These are phyloP conservation scores for Anaspis maculata DNA, from an alignment of 2,888 invertebrate species.

Conservation along the genomic window DNA sequence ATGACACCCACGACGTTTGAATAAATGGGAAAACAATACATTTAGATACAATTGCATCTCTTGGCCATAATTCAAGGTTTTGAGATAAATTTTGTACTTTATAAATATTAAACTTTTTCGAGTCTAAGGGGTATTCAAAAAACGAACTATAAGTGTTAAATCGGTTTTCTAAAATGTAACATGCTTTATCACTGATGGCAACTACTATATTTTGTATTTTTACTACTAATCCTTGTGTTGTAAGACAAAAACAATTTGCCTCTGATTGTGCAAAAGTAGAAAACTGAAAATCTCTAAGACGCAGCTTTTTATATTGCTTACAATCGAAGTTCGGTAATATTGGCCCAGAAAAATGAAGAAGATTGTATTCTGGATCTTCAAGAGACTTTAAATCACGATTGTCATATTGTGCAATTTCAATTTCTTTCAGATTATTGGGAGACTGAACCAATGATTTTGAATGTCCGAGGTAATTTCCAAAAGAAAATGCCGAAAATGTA, in stretches of 20 bases:
- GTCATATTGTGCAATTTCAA: neutral
- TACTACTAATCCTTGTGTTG: neutral
- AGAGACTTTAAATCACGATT: no score
- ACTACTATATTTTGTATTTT: constrained; percentile 5
- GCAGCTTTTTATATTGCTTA: constrained; percentile 3
- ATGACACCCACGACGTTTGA: neutral
- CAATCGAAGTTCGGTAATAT: neutral
- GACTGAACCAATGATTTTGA: constrained; percentile 7
- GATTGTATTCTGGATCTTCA: neutral
- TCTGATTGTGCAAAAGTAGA: neutral
- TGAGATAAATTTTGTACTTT: neutral
- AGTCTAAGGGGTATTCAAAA: constrained; percentile 1
- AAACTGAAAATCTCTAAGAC: neutral
- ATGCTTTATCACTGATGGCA: neutral
- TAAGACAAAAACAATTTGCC: constrained; percentile 3
- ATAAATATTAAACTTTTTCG: neutral
- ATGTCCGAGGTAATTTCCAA: constrained; percentile 13
- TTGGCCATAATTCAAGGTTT: neutral
- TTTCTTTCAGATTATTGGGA: constrained; percentile 9
- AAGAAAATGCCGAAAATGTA: constrained; percentile 12
- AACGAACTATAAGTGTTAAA: neutral
- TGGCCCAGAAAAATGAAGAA: constrained; percentile 1
- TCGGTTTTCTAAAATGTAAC: constrained; percentile 1
- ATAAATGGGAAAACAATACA: neutral
- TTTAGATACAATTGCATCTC: neutral